phyloP scores from a whole-genome alignment of 2,113 vertebrate species.

The Chloropsis cyanopogon region DNA sequence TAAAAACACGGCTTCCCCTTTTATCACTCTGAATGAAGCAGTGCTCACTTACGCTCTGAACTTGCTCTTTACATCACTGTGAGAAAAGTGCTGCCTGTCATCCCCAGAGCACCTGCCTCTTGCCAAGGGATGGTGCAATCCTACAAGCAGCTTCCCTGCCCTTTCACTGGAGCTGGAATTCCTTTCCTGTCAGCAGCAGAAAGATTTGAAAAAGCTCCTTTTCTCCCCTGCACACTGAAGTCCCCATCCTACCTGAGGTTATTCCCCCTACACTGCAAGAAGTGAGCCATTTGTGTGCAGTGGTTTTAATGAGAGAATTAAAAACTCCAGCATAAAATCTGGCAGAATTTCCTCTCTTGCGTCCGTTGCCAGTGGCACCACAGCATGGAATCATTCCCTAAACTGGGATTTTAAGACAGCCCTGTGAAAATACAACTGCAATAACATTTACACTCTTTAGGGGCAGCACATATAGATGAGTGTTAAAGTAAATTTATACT shows the following conservation, averaged over 20 bases:
- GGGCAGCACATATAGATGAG: not conserved
- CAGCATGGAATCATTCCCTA: fast-evolving
- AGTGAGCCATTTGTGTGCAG: fast-evolving
- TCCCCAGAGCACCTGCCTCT: not conserved
- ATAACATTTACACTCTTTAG: not conserved
- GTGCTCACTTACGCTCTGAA: not conserved
- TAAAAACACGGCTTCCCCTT: not conserved
- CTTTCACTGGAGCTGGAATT: not conserved
- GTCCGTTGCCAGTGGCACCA: not conserved
- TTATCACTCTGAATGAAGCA: not conserved
- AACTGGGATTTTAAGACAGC: not conserved
- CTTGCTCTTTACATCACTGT: not conserved
- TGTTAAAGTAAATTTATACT: not conserved
- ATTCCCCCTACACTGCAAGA: not conserved
- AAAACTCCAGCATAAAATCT: not conserved
- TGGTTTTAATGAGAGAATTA: not conserved
- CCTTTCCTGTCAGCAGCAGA: not conserved
- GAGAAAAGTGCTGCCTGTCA: not conserved
- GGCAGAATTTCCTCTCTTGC: not conserved
- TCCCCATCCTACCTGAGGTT: not conserved
- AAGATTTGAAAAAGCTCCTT: not conserved
- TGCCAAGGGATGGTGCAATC: not conserved
- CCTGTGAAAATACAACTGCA: not conserved
- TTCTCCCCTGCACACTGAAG: not conserved
- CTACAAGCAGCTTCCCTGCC: not conserved